Base-by-base conservation (phyloP, 2,797 vertebrate species). In the Tokudaia tokunoshimensis region DNA sequence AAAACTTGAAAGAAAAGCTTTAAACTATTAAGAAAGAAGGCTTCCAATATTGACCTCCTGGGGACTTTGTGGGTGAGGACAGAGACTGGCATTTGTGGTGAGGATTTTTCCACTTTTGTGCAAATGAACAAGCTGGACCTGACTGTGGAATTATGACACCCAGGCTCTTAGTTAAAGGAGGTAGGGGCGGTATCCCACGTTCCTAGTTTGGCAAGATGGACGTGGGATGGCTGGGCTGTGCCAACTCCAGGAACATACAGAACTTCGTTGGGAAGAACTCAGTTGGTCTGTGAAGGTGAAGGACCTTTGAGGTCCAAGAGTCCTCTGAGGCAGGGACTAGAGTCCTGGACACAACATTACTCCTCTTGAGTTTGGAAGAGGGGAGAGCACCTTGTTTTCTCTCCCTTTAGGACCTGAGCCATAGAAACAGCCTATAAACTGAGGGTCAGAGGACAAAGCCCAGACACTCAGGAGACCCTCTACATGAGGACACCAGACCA, bases 351-450 rank as follows among this genome's bases (percentile, higher is more conserved):
- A 17, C 12, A 50, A 12, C 29, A 22, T 44, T 1, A 1, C 34
- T 89, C 41, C 9, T 81, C 34, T 67, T 13, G 47, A 63, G 37
- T 47, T 34, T 22, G 44, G 34, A 83, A 47, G 17, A 47, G 1
- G 50, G 26, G 3, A 10, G 2, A 91, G 6, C 2, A 8, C 5
- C 20, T 13, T 70, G 29, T 94, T 41, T 92, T 44, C 50, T 96
- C 44, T 97, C 47, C 70, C 70, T 52, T 83, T 29, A 97, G 92
- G 59, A 29, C 19, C 79, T 61, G 20, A 4, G 11, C 47, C 20
- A 24, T 80, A 83, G 76, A 74, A 80, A 67, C 78, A 86, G 31
- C 9, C n/a, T 83, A 52, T 59, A 75, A 65, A 14, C 72, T 41
- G 37, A 72, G 91, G 65, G n/a, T 6, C 63, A 17, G 52, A 76